Base-by-base conservation (phyloP, 1,140 invertebrate genomes). In the Rhagoletis pomonella region DNA sequence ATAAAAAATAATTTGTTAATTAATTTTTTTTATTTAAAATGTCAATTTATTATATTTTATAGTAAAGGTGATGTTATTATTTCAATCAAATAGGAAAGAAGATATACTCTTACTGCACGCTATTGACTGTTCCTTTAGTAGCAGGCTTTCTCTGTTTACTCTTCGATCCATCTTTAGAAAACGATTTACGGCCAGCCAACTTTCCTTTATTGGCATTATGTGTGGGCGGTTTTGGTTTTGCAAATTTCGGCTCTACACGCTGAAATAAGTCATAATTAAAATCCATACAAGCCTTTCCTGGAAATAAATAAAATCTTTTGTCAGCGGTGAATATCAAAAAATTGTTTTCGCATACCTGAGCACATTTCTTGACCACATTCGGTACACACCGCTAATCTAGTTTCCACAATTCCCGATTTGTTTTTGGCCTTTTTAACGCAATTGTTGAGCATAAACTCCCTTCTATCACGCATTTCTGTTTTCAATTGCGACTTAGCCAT, bases 291-390 rank as follows among this genome's bases (percentile, higher is more conserved):
- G 88, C 88, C 89, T 93, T 93, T 5, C 94, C 94, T 94, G 47
- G 2, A 89, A 89, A 86, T 86, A 65, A 14, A 77, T 55, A 47
- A 44, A 86, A 65, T 73, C 0, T n/a, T 73, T 81, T 12, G 62
- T 88, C 2, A 7, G 59, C n/a, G 5, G 9, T 77, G 10, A 58
- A 3, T 4, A 55, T 17, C 50, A 55, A 55, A 55, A 55, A 55
- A 55, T 55, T 10, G 10, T 7, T 5, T 65, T 29, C 5, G 17
- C 67, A 94, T 93, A 93, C 96, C 96, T 90, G 95, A 95, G 90
- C 97, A 98, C 93, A 97, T 96, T 92, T 98, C 97, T 90, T 97
- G 97, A 2, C 96, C 96, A 89, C 97, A 98, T 90, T 97, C 96
- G 0, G 93, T 90, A 91, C 97, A 98, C 12, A 96, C 95, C 67